Base-by-base conservation (phyloP, 2,888 invertebrate species). In the Eugnorisma glareosa region DNA sequence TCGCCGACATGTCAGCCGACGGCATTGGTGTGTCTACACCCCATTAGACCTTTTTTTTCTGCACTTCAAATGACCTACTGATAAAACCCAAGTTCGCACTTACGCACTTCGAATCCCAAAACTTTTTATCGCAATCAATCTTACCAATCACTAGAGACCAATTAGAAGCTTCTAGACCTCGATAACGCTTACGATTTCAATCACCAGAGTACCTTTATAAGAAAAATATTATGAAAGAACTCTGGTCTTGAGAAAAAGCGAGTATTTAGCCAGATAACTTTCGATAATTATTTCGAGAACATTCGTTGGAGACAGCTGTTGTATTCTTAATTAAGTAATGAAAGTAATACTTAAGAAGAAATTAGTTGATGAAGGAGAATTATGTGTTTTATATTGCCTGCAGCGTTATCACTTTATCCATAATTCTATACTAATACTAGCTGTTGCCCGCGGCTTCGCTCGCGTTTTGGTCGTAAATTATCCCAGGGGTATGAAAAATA, bases 321-420 rank as follows among this genome's bases (percentile, higher is more conserved):
- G 73, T 73, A 57, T 35, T 63, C 51, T 63, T 82, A 82, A 82
- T 82, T 75, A 79, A 73, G 48, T 82, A 79, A 79, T 28, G 21
- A 74, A 77, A 72, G 35, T 82, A 54, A 75, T 54, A 67, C 21
- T 18, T 28, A 35, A 35, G 64, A 77, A 73, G 37, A 63, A 79
- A 83, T 83, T 73, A 57, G 21, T 66, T 59, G 35, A 75, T 64
- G 54, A 71, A 54, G 18, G n/a, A 61, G 35, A 70, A 78, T 71
- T 37, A 69, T n/a, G 10, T 64, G 31, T 35, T n/a, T n/a, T 48
- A 61, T 10, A 59, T 67, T 35, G n/a, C 37, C 21, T 69, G 43
- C 63, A 69, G 54, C 51, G 72, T 64, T 45, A 40, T 68, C 43
- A 6, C 21, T 35, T 31, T 21, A 61, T n/a, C n/a, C n/a, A n/a